Percentiles rank a stretch among this genome's conserved stretches.
Conservation (phyloP, 2,888 invertebrate genomes). For the Rugalucina vietnamica region DNA sequence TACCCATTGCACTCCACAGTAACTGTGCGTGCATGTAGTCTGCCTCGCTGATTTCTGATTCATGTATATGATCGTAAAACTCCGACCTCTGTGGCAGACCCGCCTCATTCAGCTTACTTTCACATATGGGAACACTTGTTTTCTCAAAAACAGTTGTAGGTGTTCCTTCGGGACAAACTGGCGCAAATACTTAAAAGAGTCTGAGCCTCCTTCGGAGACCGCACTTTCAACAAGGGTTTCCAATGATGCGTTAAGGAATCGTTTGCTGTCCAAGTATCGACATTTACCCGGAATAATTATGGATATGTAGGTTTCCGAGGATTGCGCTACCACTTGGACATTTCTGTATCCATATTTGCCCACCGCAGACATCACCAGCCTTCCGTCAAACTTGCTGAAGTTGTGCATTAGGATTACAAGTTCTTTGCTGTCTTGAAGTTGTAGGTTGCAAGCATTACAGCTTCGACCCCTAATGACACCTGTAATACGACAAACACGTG, state of each 20-base stretch:
- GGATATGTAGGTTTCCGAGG: background rate
- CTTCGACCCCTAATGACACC: background rate
- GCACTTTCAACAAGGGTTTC: background rate
- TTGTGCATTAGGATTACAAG: background rate
- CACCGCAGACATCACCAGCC: background rate
- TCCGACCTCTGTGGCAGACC: background rate
- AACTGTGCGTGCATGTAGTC: background rate
- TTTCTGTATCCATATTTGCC: background rate
- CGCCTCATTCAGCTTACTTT: background rate
- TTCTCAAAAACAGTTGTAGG: background rate
- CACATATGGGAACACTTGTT: background rate
- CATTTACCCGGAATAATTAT: background rate
- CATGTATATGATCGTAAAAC: background rate
- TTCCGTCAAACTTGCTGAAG: constrained; percentile 5
- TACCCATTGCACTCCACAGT: background rate
- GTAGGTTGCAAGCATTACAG: constrained; percentile 11
- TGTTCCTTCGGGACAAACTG: background rate
- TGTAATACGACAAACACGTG: no score
- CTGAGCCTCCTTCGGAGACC: background rate
- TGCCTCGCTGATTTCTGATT: background rate
- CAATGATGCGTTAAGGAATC: background rate
- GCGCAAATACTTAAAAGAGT: background rate
- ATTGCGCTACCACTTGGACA: background rate
- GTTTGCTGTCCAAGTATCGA: constrained; percentile 1
- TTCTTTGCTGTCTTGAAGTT: background rate